Percentiles rank a stretch among this genome's conserved stretches.
phyloP scores from a whole-genome alignment of 1,140 invertebrate genomes.

The Microplitis demolitor region DNA sequence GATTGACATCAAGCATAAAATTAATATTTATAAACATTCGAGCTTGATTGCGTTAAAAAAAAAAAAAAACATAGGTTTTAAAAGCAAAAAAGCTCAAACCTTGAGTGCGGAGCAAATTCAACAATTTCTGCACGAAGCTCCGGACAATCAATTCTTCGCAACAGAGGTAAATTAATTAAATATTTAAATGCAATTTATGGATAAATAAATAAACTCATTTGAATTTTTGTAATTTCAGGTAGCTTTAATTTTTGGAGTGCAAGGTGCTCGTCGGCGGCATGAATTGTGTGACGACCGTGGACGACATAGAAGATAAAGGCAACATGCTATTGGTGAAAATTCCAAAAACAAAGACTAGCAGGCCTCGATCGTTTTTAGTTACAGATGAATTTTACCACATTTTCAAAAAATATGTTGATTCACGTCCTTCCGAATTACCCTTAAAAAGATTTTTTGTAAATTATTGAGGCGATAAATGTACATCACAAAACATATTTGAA shows the following conservation, averaged over 20 bases:
- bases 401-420: conserved; percentile 25
- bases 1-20: conserved; percentile 12
- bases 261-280: conserved; percentile 21
- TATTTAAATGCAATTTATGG: not conserved
- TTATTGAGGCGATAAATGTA: conserved; percentile 41
- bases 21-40: conserved; percentile 6
- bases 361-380: conserved; percentile 23
- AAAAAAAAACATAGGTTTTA: conserved; percentile 1
- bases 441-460: conserved; percentile 37
- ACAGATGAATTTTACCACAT: conserved; percentile 27
- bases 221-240: conserved; percentile 20
- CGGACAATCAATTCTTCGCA: conserved; percentile 5
- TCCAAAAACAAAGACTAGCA: conserved; percentile 19
- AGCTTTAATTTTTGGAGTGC: conserved; percentile 29
- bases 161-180: conserved; percentile 3
- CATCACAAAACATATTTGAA: conserved; percentile 27
- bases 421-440: conserved; percentile 20
- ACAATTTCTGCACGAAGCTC: conserved; percentile 6
- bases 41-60: not conserved
- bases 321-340: conserved; percentile 23
- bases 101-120: conserved; percentile 9
- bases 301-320: conserved; percentile 26
- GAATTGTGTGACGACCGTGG: conserved; percentile 21
- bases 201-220: not conserved
- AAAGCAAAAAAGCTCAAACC: conserved; percentile 5